These are phyloP conservation scores for Phenacoccus solenopsis DNA, from an alignment of 1,140 invertebrate genomes.

Conservation along the genomic window DNA sequence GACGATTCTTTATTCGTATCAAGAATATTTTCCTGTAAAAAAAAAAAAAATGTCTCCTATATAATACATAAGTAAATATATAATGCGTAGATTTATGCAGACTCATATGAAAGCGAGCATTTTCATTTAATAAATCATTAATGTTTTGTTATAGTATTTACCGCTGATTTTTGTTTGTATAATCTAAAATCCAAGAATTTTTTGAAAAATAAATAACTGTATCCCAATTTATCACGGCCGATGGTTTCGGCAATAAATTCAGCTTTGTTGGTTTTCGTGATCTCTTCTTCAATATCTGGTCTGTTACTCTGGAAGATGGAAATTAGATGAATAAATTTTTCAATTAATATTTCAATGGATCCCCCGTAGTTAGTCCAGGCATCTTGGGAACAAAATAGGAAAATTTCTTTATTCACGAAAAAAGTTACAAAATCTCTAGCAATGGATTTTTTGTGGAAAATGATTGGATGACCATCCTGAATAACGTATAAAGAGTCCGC, in stretches of 20 bases:
- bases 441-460: too few species aligned
- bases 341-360: neutral
- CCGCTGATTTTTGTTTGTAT: slow-evolving; percentile 18
- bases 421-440: too few species aligned
- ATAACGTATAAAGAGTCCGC: too few species aligned
- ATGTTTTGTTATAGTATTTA: too few species aligned
- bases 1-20: neutral
- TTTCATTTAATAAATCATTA: too few species aligned
- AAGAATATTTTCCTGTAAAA: neutral
- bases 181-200: slow-evolving; percentile 22
- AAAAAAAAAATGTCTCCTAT: too few species aligned
- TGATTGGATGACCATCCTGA: too few species aligned
- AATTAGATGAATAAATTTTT: slow-evolving; percentile 5
- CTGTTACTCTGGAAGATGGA: slow-evolving; percentile 23
- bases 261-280: slow-evolving; percentile 15
- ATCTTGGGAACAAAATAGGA: too few species aligned
- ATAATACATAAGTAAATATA: too few species aligned
- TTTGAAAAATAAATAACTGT: slow-evolving; percentile 20
- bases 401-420: too few species aligned
- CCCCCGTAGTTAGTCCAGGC: too few species aligned
- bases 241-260: neutral
- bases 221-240: slow-evolving; percentile 18
- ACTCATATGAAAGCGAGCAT: neutral
- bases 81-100: neutral
- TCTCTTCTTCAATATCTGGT: slow-evolving; percentile 22